Conservation (phyloP, 1,140 invertebrate genomes). For the Drosophila sproati region DNA sequence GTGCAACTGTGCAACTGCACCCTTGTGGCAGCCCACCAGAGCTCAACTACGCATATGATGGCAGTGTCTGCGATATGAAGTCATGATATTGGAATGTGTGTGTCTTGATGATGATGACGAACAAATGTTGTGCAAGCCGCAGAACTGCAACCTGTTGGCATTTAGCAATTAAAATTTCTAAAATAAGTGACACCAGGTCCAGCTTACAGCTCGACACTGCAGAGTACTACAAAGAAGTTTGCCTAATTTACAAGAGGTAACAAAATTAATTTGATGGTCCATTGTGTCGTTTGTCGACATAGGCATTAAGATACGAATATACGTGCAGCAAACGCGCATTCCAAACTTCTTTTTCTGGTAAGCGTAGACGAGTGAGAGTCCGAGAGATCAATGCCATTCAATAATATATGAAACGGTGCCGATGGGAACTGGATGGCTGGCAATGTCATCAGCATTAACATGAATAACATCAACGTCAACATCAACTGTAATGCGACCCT, state of each 20-base stretch:
- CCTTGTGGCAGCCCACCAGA: neutral
- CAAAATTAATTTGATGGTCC: constrained; percentile 39
- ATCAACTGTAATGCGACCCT: constrained; percentile 16
- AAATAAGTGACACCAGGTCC: constrained; percentile 30
- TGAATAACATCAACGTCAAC: constrained; percentile 19
- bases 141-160: constrained; percentile 47
- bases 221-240: neutral
- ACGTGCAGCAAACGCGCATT: neutral
- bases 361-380: neutral
- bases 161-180: constrained; percentile 48
- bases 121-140: constrained; percentile 36
- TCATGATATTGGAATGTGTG: constrained; percentile 76
- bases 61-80: constrained; percentile 62
- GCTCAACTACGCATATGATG: constrained; percentile 16
- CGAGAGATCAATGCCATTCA: constrained; percentile 41
- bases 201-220: neutral
- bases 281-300: constrained; percentile 47
- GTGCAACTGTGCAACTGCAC: neutral
- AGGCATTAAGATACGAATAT: constrained; percentile 36
- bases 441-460: constrained; percentile 33
- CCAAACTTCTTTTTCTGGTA: constrained; percentile 1
- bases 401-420: constrained; percentile 36
- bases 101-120: constrained; percentile 58
- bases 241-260: constrained; percentile 7
- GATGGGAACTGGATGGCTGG: constrained; percentile 13